Percentiles rank a stretch among this genome's conserved stretches.
phyloP scores from a whole-genome alignment of 2,113 vertebrate species.

The Alexandromys fortis region DNA sequence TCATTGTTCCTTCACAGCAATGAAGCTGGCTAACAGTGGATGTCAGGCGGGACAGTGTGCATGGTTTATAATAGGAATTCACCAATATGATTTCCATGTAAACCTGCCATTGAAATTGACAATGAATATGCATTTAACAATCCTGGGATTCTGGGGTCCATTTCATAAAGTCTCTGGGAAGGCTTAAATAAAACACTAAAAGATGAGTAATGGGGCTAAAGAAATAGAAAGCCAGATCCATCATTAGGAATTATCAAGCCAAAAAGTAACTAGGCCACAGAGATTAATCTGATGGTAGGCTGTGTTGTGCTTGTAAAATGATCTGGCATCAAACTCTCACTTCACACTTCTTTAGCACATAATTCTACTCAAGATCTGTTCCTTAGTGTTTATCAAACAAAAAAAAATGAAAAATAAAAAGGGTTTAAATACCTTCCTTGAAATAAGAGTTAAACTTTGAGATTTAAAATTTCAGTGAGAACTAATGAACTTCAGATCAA shows the following conservation, averaged over 20 bases:
- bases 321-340: not conserved
- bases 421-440: conserved; percentile 18
- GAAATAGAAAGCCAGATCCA: not conserved
- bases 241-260: not conserved
- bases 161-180: not conserved
- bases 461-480: conserved; percentile 60
- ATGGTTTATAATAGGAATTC: not conserved
- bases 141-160: not conserved
- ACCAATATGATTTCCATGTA: not conserved
- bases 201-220: not conserved
- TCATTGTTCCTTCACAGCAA: not conserved
- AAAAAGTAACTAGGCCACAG: not conserved
- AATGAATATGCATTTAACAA: not conserved
- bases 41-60: not conserved
- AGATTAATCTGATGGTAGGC: not conserved
- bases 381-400: conserved; percentile 19
- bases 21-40: not conserved
- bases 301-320: not conserved
- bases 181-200: not conserved
- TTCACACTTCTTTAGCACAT: not conserved
- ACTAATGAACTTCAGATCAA: conserved; percentile 66
- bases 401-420: not conserved
- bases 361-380: not conserved
- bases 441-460: conserved; percentile 21
- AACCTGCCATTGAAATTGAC: not conserved